Base-by-base conservation (phyloP, 2,113 vertebrate genomes). In the Tychaedon coryphoeus region DNA sequence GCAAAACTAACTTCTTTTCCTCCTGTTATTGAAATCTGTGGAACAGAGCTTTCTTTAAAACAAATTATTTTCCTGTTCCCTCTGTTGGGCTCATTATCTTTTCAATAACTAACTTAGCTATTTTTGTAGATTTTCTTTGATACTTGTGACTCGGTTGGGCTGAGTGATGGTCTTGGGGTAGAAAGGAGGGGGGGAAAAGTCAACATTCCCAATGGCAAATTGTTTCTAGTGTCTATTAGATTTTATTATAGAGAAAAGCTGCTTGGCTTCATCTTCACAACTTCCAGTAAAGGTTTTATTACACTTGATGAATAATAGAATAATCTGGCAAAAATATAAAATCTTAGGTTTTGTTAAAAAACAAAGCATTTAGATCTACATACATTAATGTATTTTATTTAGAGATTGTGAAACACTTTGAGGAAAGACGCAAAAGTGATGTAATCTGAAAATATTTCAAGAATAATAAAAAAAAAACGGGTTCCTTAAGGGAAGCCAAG, bases 121-220 rank as follows among this genome's bases (percentile, higher is more conserved):
- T 5, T 45, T 40, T 69, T 69, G 3, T 34, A 33, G 24, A 45
- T 81, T 73, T 85, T 64, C 42, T 42, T 61, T 90, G 42, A 20
- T 38, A 82, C 24, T 23, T 62, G 14, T 48, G 31, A 69, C 26
- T 76, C 19, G 48, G 1, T 2, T 67, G 28, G 28, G n/a, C 22
- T 36, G 20, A 89, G 10, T 15, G 33, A 75, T 16, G 7, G 14
- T 57, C 28, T 36, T 10, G 6, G 33, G 16, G 7, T 53, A 14
- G 58, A 45, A 14, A 29, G 6, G 6, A 33, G 22, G 3, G 3
- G 3, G 15, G 1, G 6, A 20, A 42, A 9, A 23, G 3, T 4
- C 19, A 58, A 66, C 19, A 62, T 80, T 80, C 19, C 26, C 24
- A 83, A 4, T 26, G 10, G 18, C 42, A 66, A 92, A 42, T 24